Evolutionary conservation across 2,888 invertebrate species (phyloP), one percentile per base, ranked within the genome.

Genomic region (Scotopteryx bipunctaria): DNA sequence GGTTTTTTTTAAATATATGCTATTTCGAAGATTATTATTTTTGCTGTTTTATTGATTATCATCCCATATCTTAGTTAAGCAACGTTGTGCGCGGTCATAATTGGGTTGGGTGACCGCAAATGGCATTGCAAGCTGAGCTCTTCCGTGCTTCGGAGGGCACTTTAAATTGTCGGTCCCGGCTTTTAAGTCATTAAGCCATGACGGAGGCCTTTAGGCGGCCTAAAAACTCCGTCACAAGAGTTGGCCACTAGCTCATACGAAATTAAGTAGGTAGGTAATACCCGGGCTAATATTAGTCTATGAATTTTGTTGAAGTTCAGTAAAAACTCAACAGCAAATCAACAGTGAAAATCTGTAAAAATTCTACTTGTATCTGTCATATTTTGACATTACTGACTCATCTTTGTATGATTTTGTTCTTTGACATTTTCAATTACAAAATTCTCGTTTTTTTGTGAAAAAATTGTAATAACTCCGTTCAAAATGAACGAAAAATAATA

Each of bases 1-100:
- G 81, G 78, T 49, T 81, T 84, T 83, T 78, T 83, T 84, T 83
- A 80, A 85, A 81, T 85, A 85, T 85, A 85, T 78, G 84, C 84
- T 82, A 81, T 83, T 83, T 83, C 79, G 76, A 82, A 77, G 76
- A 73, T 82, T 83, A 83, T 82, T 83, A 82, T 73, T 72, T 67
- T 69, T 42, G 64, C 67, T 63, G 78, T 83, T 83, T 83, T 65
- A 82, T 83, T 48, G 1, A n/a, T 14, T 29, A 14, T 13, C 6
- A 3, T 9, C 2, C 9, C 2, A 5, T 29, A 11, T 1, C n/a
- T 11, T 29, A 3, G 11, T 5, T 29, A 29, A 5, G n/a, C 9
- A 4, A 4, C 5, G 3, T 21, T 4, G 5, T 21, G 5, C 1
- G 21, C 8, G 8, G 21, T 21, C 6, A 21, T 21, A 8, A 2